A percentile compares a stretch with the other conserved stretches of the same genome.
phyloP scores from a whole-genome alignment of 1,140 invertebrate genomes.

The Drosophila murphyi region DNA sequence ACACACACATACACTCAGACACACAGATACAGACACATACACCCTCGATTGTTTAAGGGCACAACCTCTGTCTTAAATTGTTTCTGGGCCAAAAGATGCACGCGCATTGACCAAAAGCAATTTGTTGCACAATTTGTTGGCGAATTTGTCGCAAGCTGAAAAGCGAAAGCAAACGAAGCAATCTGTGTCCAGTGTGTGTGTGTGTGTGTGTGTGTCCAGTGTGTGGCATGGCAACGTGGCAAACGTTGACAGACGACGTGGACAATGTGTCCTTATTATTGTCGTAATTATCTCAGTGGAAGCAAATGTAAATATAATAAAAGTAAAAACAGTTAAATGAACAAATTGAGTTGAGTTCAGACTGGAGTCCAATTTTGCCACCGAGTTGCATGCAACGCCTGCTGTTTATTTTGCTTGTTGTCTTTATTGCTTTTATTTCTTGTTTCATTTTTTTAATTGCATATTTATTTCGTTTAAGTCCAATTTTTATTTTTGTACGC shows the following conservation, averaged over 20 bases:
- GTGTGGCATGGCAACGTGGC: slow-evolving; percentile 22
- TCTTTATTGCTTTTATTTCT: slow-evolving; percentile 52
- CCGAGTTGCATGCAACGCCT: neutral
- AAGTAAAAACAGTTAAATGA: slow-evolving; percentile 83
- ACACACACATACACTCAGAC: neutral
- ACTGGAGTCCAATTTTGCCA: slow-evolving; percentile 25
- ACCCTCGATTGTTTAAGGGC: slow-evolving; percentile 8
- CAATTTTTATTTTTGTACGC: neutral
- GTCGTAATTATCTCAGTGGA: slow-evolving; percentile 79
- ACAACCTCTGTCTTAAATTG: slow-evolving; percentile 34
- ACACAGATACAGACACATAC: neutral
- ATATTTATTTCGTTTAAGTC: slow-evolving; percentile 52
- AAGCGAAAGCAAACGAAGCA: slow-evolving; percentile 12
- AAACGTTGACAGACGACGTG: slow-evolving; percentile 63
- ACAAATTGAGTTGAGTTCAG: slow-evolving; percentile 75
- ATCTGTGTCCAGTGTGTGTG: slow-evolving; percentile 5
- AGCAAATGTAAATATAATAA: slow-evolving; percentile 82
- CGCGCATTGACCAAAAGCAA: slow-evolving; percentile 74
- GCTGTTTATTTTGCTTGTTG: neutral
- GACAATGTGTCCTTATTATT: slow-evolving; percentile 82
- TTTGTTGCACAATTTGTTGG: slow-evolving; percentile 77
- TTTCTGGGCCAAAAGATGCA: slow-evolving; percentile 38
- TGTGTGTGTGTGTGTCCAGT: slow-evolving; percentile 18
- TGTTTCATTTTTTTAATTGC: slow-evolving; percentile 66
- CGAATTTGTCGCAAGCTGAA: slow-evolving; percentile 45